These are phyloP conservation scores for Dendroctonus valens DNA, from an alignment of 1,140 invertebrate species.

Conservation along the genomic window DNA sequence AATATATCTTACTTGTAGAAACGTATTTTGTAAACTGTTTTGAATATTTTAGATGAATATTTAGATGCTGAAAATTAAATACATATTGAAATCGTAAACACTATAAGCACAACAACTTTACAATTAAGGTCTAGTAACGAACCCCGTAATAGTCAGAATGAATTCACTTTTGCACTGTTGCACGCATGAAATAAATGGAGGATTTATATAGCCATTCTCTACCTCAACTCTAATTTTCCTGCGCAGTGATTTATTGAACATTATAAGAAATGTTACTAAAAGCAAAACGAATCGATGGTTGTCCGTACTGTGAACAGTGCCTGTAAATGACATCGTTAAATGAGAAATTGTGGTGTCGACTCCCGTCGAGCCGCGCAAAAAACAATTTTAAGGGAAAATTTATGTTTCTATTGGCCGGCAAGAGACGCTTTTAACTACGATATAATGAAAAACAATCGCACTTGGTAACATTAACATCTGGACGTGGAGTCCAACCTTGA, in stretches of 20 bases:
- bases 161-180: conserved; percentile 20
- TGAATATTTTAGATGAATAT: no score
- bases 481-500: no score
- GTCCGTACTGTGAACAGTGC: conserved; percentile 20
- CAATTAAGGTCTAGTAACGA: no score
- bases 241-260: conserved; percentile 31
- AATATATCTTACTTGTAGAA: no score
- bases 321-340: conserved; percentile 34
- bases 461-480: no score
- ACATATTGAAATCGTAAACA: no score
- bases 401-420: conserved; percentile 5
- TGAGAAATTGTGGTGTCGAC: conserved; percentile 27
- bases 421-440: no score
- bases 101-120: no score
- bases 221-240: conserved; percentile 32
- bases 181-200: conserved; percentile 10
- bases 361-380: conserved; percentile 25
- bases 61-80: no score
- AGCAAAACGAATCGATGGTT: conserved; percentile 24
- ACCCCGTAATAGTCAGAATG: not conserved
- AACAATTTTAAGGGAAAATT: conserved; percentile 28
- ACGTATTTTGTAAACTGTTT: no score
- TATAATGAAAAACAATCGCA: no score
- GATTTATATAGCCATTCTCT: conserved; percentile 33
- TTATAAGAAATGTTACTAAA: conserved; percentile 27